Base-by-base conservation (phyloP, 2,797 vertebrate species). In the Carapus acus region DNA sequence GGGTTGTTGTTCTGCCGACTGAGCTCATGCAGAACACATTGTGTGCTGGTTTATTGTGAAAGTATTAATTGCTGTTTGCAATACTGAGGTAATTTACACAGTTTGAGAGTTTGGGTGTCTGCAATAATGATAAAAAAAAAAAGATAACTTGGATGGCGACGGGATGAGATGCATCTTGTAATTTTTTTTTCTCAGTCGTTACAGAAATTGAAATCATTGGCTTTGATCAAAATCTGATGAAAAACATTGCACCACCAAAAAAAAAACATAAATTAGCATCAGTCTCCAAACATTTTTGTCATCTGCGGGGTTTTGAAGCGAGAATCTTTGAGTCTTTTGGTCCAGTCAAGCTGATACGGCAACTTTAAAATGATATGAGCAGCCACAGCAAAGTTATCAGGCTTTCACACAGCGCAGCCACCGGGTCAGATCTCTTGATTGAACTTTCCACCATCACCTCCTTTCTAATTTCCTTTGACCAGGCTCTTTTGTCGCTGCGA, bases 391-490 rank as follows among this genome's bases (percentile, higher is more conserved):
- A 14, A 37, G 17, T 43, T 58, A 49, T 62, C 43, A 44, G 4
- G 44, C 53, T 50, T 58, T 44, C 36, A 46, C 45, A 24, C 39
- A 36, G 36, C 54, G n/a, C 12, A 4, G 45, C 20, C 46, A 53
- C 8, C 12, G 41, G 67, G 47, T 67, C 59, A 58, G 19, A 64
- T 69, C 51, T 59, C 52, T 54, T 57, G 4, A 47, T 44, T 69
- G 65, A 74, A 59, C 69, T 47, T 70, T 62, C 53, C 51, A 31
- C 46, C 44, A 45, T 51, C 27, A 24, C 29, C 48, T 75, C 56
- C 62, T 64, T 68, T 82, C 62, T 78, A 57, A 77, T 84, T 82
- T 81, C 71, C 74, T 79, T 49, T 68, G 53, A 63, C 62, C 61
- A 66, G 58, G 55, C 41, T 67, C 52, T 51, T 24, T 23, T 69